phyloP scores from a whole-genome alignment of 2,888 invertebrate species.

The Norana najaformis region DNA sequence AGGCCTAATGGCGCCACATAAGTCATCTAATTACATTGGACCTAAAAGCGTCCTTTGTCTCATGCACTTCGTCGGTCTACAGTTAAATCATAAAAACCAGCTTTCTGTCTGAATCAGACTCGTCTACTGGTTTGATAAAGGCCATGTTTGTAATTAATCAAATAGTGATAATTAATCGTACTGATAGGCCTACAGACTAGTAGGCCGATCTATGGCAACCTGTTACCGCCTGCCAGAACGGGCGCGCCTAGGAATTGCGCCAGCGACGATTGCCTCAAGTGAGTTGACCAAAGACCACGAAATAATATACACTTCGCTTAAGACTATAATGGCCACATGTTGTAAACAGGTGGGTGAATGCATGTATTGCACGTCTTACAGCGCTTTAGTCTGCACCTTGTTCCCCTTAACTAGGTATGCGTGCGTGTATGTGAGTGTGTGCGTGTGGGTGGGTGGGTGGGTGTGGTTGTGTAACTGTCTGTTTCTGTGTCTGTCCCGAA shows the following conservation, averaged over 20 bases:
- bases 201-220: not conserved
- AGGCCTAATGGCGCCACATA: too few relatives aligned
- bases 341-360: not conserved
- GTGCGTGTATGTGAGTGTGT: not conserved
- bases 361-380: not conserved
- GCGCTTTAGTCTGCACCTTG: not conserved
- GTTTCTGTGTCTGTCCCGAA: not conserved
- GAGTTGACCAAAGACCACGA: not conserved
- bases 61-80: too few relatives aligned
- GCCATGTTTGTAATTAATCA: not conserved
- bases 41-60: too few relatives aligned
- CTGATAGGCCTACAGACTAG: not conserved
- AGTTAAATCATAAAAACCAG: not conserved
- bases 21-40: too few relatives aligned
- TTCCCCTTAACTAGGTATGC: not conserved
- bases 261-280: not conserved
- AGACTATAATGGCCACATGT: not conserved
- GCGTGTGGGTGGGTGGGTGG: not conserved
- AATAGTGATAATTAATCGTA: not conserved
- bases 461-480: not conserved
- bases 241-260: not conserved
- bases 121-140: not conserved
- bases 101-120: not conserved
- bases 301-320: slow-evolving; percentile 8
- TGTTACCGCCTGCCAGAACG: not conserved